Conservation (phyloP, 2,113 vertebrate species). For the Stegostoma tigrinum region DNA sequence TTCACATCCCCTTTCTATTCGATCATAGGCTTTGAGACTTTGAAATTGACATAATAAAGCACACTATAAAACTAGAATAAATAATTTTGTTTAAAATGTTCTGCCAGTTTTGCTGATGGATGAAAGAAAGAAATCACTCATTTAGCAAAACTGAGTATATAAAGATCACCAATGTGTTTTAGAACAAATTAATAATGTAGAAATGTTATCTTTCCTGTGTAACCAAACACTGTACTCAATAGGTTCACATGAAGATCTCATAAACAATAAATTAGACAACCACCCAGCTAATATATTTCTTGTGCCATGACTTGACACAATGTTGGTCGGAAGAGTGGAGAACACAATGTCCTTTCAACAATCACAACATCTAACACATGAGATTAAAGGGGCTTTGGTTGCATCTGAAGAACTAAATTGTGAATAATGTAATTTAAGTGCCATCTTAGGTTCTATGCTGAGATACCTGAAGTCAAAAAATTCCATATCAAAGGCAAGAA, state of each 20-base stretch:
- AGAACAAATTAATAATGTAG: background rate
- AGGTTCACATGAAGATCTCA: background rate
- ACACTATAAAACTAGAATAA: background rate
- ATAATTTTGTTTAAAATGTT: background rate
- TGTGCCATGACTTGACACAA: background rate
- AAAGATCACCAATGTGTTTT: background rate
- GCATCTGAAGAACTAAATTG: background rate
- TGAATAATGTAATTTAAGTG: background rate
- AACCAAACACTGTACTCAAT: background rate
- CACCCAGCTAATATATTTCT: background rate
- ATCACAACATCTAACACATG: background rate
- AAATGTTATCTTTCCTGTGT: background rate
- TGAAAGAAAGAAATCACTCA: background rate
- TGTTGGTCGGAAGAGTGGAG: background rate
- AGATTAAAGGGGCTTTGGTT: background rate
- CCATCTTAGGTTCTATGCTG: background rate
- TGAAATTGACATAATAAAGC: background rate
- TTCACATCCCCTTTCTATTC: background rate
- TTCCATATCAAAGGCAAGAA: background rate
- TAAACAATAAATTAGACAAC: background rate
- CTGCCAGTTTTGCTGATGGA: background rate
- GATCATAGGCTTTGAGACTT: background rate
- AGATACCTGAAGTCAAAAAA: background rate
- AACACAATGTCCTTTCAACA: background rate
- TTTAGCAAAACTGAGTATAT: background rate